Conservation (phyloP, 2,888 invertebrate genomes). For the Perizoma flavofasciatum region DNA sequence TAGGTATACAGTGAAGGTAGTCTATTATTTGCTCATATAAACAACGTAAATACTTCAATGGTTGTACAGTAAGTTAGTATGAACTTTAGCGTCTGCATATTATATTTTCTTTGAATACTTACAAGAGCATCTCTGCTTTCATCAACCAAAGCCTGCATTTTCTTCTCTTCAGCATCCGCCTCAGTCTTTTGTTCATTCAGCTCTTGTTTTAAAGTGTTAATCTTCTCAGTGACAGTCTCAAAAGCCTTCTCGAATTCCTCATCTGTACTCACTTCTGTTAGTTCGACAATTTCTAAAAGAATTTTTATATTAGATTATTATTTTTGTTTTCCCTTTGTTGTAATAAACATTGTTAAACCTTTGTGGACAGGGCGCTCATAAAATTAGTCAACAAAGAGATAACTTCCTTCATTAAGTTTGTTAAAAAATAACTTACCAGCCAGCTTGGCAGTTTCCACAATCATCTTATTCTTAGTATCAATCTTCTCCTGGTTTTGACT, state of each 20-base stretch:
- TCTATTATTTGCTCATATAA: no score
- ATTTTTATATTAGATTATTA: no score
- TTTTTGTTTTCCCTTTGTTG: no score
- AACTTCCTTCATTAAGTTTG: no score
- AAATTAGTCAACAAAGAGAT: no score
- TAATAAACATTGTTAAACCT: no score
- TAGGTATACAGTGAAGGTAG: no score
- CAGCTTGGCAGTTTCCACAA: slow-evolving; percentile 64
- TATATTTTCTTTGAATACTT: slow-evolving; percentile 34
- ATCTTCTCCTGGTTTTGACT: slow-evolving; percentile 78
- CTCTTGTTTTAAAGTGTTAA: slow-evolving; percentile 59
- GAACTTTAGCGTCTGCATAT: no score
- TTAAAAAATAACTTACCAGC: slow-evolving; percentile 27
- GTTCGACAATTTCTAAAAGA: slow-evolving; percentile 58
- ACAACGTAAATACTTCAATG: no score
- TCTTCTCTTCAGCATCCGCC: slow-evolving; percentile 69
- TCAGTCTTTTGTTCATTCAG: slow-evolving; percentile 59
- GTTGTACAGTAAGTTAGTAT: no score
- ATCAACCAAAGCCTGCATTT: slow-evolving; percentile 67
- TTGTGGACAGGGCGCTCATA: no score
- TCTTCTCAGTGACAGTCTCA: slow-evolving; percentile 56
- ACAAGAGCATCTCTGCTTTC: slow-evolving; percentile 69
- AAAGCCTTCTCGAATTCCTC: slow-evolving; percentile 66
- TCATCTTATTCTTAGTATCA: slow-evolving; percentile 65
- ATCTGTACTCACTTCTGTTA: slow-evolving; percentile 55